Evolutionary conservation across 2,888 invertebrate species (phyloP).

Genomic region (Syrista parreyssii): DNA sequence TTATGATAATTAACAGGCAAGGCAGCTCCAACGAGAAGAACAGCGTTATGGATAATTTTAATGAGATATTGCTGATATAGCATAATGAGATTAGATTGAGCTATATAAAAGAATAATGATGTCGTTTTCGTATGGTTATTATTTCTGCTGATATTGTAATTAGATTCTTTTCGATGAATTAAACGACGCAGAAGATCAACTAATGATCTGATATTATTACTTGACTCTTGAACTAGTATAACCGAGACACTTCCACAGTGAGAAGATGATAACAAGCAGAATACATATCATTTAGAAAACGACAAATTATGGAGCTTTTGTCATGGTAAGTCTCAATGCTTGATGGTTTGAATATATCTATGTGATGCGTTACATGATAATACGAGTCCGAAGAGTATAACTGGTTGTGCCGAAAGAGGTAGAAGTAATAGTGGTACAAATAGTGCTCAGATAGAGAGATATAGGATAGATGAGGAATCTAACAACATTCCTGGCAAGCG

Average conservation of each 20-base stretch:
- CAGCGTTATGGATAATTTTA: not conserved
- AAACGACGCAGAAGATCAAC: too few species aligned
- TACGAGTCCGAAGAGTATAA: not conserved
- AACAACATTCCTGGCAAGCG: conserved; percentile 60
- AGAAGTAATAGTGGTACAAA: not conserved
- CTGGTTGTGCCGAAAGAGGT: not conserved
- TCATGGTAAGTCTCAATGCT: not conserved
- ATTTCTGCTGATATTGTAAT: not conserved
- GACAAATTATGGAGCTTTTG: not conserved
- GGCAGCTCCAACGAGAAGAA: not conserved
- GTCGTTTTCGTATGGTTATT: not conserved
- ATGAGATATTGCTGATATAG: not conserved
- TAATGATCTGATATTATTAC: not conserved
- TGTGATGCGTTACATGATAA: not conserved
- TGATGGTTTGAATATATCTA: not conserved
- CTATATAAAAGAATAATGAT: not conserved
- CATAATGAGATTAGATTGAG: not conserved
- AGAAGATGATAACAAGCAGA: not conserved
- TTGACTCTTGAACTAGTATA: not conserved
- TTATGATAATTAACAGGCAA: not conserved
- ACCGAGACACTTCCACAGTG: not conserved
- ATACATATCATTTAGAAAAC: not conserved
- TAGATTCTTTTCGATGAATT: not conserved
- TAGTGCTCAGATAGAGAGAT: not conserved
- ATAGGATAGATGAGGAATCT: conserved; percentile 34